These are phyloP conservation scores for Ennomos fuscantarius DNA, from an alignment of 2,888 invertebrate species.

Conservation along the genomic window DNA sequence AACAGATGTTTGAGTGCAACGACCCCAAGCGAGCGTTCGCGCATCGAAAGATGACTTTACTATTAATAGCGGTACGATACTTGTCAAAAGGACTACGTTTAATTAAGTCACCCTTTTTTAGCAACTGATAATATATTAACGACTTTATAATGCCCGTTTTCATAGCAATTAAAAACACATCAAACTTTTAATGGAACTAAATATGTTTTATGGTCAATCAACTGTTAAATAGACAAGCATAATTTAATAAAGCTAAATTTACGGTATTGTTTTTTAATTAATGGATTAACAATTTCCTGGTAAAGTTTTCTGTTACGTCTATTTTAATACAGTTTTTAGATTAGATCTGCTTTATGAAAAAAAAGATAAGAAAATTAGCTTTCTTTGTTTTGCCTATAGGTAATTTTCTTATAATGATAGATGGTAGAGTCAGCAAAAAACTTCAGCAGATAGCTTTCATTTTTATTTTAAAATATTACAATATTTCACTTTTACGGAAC, in stretches of 20 bases:
- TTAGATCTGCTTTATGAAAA: background rate
- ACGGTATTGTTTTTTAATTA: constrained; percentile 17
- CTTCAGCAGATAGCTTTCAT: too few species aligned
- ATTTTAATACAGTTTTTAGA: too few species aligned
- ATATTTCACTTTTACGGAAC: too few species aligned
- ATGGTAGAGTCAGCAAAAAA: constrained; percentile 22
- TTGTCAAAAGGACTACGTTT: constrained; percentile 42
- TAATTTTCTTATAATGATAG: constrained; percentile 44
- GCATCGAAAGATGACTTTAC: constrained; percentile 45
- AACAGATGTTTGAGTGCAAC: constrained; percentile 81
- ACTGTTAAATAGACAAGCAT: constrained; percentile 31
- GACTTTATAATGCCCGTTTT: constrained; percentile 31
- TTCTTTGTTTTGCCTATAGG: constrained; percentile 34
- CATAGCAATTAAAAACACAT: constrained; percentile 36
- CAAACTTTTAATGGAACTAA: constrained; percentile 31
- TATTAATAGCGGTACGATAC: constrained; percentile 62
- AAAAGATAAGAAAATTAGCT: constrained; percentile 22
- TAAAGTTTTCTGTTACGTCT: constrained; percentile 10
- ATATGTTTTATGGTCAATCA: constrained; percentile 37
- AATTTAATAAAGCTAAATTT: constrained; percentile 29
- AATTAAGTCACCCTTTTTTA: constrained; percentile 29
- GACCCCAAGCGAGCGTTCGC: constrained; percentile 61
- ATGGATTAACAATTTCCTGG: constrained; percentile 12
- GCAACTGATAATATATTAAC: constrained; percentile 36
- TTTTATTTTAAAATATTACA: too few species aligned